These are phyloP conservation scores for Oegoconia quadripuncta DNA, from an alignment of 2,888 invertebrate genomes.

Conservation along the genomic window DNA sequence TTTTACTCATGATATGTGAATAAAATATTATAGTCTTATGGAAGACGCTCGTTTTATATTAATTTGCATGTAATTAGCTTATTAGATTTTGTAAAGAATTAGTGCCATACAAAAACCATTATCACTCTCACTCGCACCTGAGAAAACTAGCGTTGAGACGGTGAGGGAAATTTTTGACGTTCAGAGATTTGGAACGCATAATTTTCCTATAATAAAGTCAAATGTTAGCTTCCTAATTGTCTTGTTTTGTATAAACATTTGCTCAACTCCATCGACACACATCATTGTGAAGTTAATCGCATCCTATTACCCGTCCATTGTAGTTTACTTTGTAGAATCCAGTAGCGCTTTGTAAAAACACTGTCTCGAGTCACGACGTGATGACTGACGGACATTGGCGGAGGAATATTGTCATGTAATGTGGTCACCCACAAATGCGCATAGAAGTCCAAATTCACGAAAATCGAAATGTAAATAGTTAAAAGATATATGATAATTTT, in stretches of 20 bases:
- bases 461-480: slow-evolving; percentile 49
- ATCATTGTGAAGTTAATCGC: slow-evolving; percentile 22
- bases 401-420: no score
- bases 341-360: slow-evolving; percentile 35
- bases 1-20: neutral
- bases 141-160: slow-evolving; percentile 2
- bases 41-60: neutral
- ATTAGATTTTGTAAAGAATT: slow-evolving; percentile 38
- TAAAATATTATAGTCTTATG: neutral
- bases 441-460: slow-evolving; percentile 35
- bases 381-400: neutral
- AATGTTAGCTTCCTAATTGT: slow-evolving; percentile 20
- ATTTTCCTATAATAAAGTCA: neutral
- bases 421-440: no score
- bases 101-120: slow-evolving; percentile 54
- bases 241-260: slow-evolving; percentile 27
- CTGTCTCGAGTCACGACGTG: neutral
- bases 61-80: slow-evolving; percentile 25
- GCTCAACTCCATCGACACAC: slow-evolving; percentile 42
- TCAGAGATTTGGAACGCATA: neutral
- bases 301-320: slow-evolving; percentile 57
- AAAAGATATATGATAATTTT: slow-evolving; percentile 68
- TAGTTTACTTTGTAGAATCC: slow-evolving; percentile 34
- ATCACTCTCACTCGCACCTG: slow-evolving; percentile 37
- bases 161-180: neutral